Base-by-base conservation (phyloP, 2,888 invertebrate species). In the Apamea monoglypha region DNA sequence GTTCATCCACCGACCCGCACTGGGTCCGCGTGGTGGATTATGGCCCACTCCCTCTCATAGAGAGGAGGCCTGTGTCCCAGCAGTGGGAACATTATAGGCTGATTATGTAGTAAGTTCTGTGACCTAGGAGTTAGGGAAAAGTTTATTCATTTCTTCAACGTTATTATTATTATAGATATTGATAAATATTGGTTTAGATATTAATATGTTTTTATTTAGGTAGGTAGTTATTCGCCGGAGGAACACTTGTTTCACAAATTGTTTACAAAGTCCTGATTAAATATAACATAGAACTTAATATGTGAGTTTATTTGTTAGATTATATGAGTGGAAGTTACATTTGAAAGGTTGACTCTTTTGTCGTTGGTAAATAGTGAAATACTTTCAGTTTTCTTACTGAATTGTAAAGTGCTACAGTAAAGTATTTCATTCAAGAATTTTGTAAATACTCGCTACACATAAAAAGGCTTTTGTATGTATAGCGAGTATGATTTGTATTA, bases 301-400 rank as follows among this genome's bases (percentile, higher is more conserved):
- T 36, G 8, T 80, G 7, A 47, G 40, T n/a, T 32, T 73, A 18
- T 82, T 80, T 74, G 36, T 32, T n/a, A 40, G 14, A 6, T 56
- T 14, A 5, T 47, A 63, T 16, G 32, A 29, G 47, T 36, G 56
- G n/a, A 47, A 40, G 64, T 25, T 16, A 47, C 2, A 18, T 32
- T 59, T 32, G 10, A 64, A 71, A 71, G 7, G 2, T 32, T n/a
- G 12, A 59, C 12, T 36, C 1, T 66, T 72, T 56, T 29, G 1
- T 36, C 56, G 25, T 79, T 64, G 1, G 12, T 53, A 70, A 53
- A 50, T 40, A 36, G 7, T 59, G 4, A n/a, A 81, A 71, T 64
- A 47, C 7, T 36, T 81, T 29, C 6, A n/a, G 32, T 16, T 67
- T 40, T 53, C 32, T 36, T 53, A 21, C 56, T n/a, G 14, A 50